Evolutionary conservation across 1,140 invertebrate species (phyloP).

Genomic region (Oryctes rhinoceros): DNA sequence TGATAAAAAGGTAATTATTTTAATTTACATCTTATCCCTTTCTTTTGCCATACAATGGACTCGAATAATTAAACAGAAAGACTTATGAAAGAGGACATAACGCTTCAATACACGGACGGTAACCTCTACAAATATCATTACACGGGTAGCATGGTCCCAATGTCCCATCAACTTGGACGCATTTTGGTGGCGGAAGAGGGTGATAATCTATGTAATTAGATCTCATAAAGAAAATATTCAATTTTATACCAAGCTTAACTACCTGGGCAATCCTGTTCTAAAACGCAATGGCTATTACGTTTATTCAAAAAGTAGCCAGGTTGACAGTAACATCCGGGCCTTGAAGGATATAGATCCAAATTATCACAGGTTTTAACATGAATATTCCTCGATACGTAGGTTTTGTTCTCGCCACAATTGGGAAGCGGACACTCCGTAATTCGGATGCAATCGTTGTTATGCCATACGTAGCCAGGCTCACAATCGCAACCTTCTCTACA

Average conservation of each 20-base stretch:
- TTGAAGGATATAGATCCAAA: not conserved
- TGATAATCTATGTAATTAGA: no score
- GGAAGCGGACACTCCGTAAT: not conserved
- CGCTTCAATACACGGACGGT: no score
- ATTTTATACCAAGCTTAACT: not conserved
- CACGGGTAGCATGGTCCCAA: no score
- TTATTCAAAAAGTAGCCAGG: not conserved
- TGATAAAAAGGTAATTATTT: no score
- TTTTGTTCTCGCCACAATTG: not conserved
- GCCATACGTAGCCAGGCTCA: not conserved
- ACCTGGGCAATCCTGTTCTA: not conserved
- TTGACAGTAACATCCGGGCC: not conserved
- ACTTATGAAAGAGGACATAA: no score
- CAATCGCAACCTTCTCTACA: not conserved
- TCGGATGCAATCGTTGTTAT: not conserved
- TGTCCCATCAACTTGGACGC: no score
- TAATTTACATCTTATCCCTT: no score
- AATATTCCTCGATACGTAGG: not conserved
- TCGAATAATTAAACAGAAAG: no score
- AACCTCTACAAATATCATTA: no score
- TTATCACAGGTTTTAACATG: slow-evolving; percentile 3
- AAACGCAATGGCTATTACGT: not conserved
- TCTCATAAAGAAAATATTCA: not conserved
- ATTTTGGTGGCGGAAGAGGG: no score
- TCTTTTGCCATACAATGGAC: no score